Evolutionary conservation across 2,113 vertebrate species (phyloP), one percentile per base, ranked within the genome.

Genomic region (Platycercus adscitus): DNA sequence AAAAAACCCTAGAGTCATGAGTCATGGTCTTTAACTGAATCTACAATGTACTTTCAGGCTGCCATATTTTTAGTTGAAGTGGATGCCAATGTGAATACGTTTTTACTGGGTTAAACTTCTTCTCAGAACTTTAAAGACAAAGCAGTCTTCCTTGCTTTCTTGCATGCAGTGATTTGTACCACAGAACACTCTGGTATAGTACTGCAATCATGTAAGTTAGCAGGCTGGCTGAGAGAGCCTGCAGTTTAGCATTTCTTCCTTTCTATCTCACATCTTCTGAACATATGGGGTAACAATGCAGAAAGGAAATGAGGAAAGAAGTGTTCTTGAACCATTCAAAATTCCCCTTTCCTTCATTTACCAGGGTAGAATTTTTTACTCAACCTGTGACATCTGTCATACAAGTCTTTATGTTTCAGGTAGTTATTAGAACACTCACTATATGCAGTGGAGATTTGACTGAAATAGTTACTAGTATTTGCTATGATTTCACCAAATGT

Each of bases 281-380:
- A 75, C 37, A 26, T 4, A 20, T 26, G 3, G 2, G 23, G 11
- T 3, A 88, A 4, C 0, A 0, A 11, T 41, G 12, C 0, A 1
- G 19, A 7, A 68, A 91, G 11, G 2, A 55, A 85, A 66, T 24
- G 20, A 52, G 11, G 46, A 81, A 79, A 20, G 3, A 92, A 44
- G 1, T 49, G 10, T 7, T 63, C 25, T 16, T 25, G 26, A 86
- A 26, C n/a, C 7, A 37, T 47, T 47, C 5, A 52, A 68, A 76
- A 64, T 79, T 7, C 6, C 10, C 18, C 3, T 1, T 49, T 55
- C 24, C 35, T 58, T 58, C 56, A 24, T 58, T 58, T 35, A 58
- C 33, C 33, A 58, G 56, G 33, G 21, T 58, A 58, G 21, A 50
- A 31, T 50, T 88, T 78, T 75, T 66, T 29, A 26, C 85, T 71